Evolutionary conservation across 2,113 vertebrate genomes (phyloP).

Genomic region (Suncus etruscus): DNA sequence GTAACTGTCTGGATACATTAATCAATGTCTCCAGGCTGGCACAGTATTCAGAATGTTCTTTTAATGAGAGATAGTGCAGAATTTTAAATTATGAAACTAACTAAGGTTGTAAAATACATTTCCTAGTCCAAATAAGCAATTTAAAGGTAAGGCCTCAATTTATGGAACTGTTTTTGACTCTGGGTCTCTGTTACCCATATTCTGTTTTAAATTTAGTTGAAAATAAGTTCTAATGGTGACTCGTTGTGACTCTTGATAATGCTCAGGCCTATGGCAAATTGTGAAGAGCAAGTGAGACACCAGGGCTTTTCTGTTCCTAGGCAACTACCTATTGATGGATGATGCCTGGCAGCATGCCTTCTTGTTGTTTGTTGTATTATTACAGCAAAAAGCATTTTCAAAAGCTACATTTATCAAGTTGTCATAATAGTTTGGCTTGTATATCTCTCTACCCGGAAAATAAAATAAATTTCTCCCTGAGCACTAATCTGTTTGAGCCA

Average conservation of each 20-base stretch:
- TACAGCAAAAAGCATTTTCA: constrained; percentile 77
- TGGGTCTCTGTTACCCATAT: neutral
- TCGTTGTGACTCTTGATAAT: constrained; percentile 33
- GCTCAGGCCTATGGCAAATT: constrained; percentile 31
- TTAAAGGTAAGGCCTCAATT: constrained; percentile 58
- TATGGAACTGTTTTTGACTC: neutral
- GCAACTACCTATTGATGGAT: constrained; percentile 64
- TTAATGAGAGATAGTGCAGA: constrained; percentile 67
- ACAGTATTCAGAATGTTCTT: constrained; percentile 50
- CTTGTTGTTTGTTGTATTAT: constrained; percentile 76
- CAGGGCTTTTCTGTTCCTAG: constrained; percentile 60
- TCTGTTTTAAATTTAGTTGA: constrained; percentile 58
- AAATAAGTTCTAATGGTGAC: neutral
- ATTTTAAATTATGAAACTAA: constrained; percentile 75
- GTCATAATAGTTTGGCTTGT: constrained; percentile 70
- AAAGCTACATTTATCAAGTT: constrained; percentile 76
- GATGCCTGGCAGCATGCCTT: constrained; percentile 60
- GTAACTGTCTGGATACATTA: constrained; percentile 19
- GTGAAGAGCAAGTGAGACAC: constrained; percentile 25
- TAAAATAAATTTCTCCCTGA: constrained; percentile 66
- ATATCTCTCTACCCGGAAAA: constrained; percentile 62
- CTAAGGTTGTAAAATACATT: constrained; percentile 68
- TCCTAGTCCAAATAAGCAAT: constrained; percentile 65
- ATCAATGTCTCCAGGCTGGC: constrained; percentile 46
- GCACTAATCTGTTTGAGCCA: constrained; percentile 30